phyloP scores from a whole-genome alignment of 2,113 vertebrate genomes.

The Seriola quinqueradiata region DNA sequence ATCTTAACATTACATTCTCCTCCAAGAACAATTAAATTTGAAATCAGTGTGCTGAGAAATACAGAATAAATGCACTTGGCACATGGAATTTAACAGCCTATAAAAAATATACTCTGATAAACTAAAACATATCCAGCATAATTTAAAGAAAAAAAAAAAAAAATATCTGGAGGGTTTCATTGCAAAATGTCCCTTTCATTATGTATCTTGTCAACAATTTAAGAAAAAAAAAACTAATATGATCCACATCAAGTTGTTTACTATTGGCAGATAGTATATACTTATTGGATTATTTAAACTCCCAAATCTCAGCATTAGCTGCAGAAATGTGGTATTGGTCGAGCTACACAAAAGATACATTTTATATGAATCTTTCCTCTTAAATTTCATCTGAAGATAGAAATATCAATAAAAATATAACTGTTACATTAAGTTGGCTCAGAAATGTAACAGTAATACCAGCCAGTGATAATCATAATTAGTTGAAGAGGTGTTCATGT shows the following conservation, averaged over 20 bases:
- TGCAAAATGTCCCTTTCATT: neutral
- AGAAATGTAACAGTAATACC: neutral
- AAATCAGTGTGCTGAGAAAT: constrained; percentile 13
- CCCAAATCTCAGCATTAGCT: no score
- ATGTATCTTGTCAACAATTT: no score
- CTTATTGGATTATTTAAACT: no score
- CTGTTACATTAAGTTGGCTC: neutral
- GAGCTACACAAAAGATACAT: neutral
- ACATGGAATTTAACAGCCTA: constrained; percentile 6
- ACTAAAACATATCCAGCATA: neutral
- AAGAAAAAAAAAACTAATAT: no score
- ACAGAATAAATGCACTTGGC: neutral
- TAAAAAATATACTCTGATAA: constrained; percentile 21
- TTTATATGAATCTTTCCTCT: neutral
- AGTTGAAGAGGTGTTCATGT: neutral
- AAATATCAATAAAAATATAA: neutral
- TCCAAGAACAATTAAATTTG: neutral
- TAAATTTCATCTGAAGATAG: neutral
- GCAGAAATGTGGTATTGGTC: neutral
- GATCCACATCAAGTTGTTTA: no score
- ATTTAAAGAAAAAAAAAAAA: neutral
- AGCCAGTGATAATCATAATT: neutral
- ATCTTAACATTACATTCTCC: neutral
- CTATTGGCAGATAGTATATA: no score
- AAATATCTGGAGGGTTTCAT: neutral